These are phyloP conservation scores for Drosophila mercatorum DNA, from an alignment of 2,888 invertebrate genomes.

Conservation along the genomic window DNA sequence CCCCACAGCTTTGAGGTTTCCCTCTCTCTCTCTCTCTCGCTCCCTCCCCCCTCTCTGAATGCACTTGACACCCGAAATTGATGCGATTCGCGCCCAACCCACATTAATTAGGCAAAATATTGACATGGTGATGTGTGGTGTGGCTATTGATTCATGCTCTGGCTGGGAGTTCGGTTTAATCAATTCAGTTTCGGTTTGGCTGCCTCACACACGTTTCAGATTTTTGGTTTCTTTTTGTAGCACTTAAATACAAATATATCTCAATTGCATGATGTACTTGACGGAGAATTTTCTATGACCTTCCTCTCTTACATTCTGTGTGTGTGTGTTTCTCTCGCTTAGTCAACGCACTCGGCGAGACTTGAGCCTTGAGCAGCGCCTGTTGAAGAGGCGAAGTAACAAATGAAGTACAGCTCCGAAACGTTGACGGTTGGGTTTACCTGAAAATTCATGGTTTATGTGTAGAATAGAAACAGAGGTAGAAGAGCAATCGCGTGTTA, in stretches of 20 bases:
- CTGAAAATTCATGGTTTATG: constrained; percentile 28
- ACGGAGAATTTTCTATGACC: constrained; percentile 6
- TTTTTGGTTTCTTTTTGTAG: neutral
- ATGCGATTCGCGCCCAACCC: constrained; percentile 62
- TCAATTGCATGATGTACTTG: neutral
- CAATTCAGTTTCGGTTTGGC: constrained; percentile 24
- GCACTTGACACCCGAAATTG: constrained; percentile 77
- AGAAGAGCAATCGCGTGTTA: neutral
- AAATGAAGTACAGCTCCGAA: constrained; percentile 60
- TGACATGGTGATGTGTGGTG: constrained; percentile 65
- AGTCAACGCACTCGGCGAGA: neutral
- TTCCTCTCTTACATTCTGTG: neutral
- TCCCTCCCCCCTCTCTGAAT: constrained; percentile 55
- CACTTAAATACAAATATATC: neutral
- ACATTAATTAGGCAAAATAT: constrained; percentile 78
- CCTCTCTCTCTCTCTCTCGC: constrained; percentile 29
- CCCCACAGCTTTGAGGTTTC: constrained; percentile 44
- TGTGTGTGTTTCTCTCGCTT: neutral
- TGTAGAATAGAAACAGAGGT: neutral
- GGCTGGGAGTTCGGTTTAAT: constrained; percentile 43
- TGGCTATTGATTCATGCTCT: constrained; percentile 66
- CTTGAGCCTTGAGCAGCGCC: constrained; percentile 1
- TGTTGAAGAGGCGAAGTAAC: constrained; percentile 36
- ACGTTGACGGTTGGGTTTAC: constrained; percentile 17
- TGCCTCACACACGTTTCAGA: neutral